Evolutionary conservation across 2,888 invertebrate species (phyloP), one percentile per base, ranked within the genome.

Genomic region (Pristionchus japonicus): DNA sequence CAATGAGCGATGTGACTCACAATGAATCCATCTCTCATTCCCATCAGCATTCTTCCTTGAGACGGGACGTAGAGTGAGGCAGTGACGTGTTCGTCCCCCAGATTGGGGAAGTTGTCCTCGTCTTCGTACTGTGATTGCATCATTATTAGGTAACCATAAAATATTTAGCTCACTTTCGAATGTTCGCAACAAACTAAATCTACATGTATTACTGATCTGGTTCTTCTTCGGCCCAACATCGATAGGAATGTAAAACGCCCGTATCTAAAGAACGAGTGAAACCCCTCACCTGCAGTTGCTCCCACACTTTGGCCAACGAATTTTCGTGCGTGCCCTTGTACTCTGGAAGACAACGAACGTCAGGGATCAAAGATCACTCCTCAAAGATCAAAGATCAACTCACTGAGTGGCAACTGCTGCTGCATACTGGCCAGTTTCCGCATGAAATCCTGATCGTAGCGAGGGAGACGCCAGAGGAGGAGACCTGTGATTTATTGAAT

Each of bases 21-120:
- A 90, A 99, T 98, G 88, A 97, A 97, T 3, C 99, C 99, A 94
- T 99, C 98, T 94, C 97, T 97, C 17, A 98, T 96, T 0, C 99
- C 99, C 90, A 98, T 97, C 20, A 98, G 98, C 88, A 99, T 95
- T 13, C 98, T 96, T 93, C 98, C 98, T 93, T 98, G 98, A 86
- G 97, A 96, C 0, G 98, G 97, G 86, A 99, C 96, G 95, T 98
- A 99, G 93, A 99, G 97, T 89, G 98, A 98, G 27, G 92, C 91
- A 20, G 91, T 91, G 15, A 92, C 91, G 15, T 89, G 89, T n/a
- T 82, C 77, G 34, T 86, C 74, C 6, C 77, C 85, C 61, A 82
- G 88, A 88, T 88, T 88, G 77, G 34, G 87, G 20, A 80, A 80
- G 64, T 89, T 87, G 6, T 77, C 77, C 61, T 87, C 87, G 43